A percentile compares a stretch with the other conserved stretches of the same genome.
Evolutionary conservation across 1,140 invertebrate genomes (phyloP).

Genomic region (Whitmania pigra): DNA sequence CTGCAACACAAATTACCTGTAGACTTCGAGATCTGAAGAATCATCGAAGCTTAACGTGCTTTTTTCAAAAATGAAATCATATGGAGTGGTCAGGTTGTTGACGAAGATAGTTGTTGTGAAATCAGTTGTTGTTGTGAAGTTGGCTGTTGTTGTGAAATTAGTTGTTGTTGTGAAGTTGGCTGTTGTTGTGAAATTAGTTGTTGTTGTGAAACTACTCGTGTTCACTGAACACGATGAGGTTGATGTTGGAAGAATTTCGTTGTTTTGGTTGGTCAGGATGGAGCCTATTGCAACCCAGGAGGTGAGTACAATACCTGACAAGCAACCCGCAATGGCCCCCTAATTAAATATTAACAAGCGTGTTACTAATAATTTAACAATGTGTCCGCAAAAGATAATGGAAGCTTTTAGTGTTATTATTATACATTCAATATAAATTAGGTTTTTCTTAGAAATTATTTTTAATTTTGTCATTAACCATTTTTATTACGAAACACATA

Average conservation of each 20-base stretch:
- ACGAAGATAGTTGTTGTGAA: too few species aligned
- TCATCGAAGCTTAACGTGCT: neutral
- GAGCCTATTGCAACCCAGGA: conserved; percentile 22
- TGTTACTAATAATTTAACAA: neutral
- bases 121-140: neutral
- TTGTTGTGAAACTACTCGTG: neutral
- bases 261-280: conserved; percentile 15
- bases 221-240: neutral
- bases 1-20: neutral
- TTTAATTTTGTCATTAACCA: conserved; percentile 9
- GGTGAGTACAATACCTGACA: conserved; percentile 10
- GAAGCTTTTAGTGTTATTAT: neutral
- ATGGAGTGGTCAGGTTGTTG: neutral
- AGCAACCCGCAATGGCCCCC: conserved; percentile 21
- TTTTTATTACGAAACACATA: neutral
- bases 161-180: too few species aligned
- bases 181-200: conserved; percentile 5
- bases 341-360: neutral
- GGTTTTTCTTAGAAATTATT: conserved; percentile 8
- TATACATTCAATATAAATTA: neutral
- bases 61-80: neutral
- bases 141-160: neutral
- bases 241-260: conserved; percentile 13
- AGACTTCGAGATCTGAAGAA: too few species aligned
- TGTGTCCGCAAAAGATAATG: too few species aligned